Base-by-base conservation (phyloP, 2,113 vertebrate genomes). In the Fregata magnificens region DNA sequence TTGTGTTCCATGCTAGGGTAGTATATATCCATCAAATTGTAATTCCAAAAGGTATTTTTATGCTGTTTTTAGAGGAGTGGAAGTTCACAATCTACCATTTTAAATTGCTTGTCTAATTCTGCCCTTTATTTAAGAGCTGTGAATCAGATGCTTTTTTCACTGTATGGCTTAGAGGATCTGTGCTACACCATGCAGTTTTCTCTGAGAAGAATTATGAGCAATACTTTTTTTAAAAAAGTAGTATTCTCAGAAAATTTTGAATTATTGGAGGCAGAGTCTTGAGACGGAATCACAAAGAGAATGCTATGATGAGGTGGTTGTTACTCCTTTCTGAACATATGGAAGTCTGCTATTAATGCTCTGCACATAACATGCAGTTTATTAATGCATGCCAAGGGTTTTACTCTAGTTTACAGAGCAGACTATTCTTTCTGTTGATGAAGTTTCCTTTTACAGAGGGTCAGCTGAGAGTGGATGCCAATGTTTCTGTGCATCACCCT, bases 401-500 rank as follows among this genome's bases (percentile, higher is more conserved):
- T 91, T 71, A 66, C 45, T 86, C 29, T 36, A 34, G 44, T 78
- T 65, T 90, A 42, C 53, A 38, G n/a, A 77, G 32, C 62, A 86
- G 55, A 40, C 29, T 88, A 22, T 83, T 95, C 56, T 87, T 83
- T 95, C 56, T 87, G 25, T 59, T 97, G 67, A 90, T 92, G n/a
- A 79, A 84, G 26, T 81, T 96, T 97, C 42, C 56, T 86, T 78
- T 97, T 96, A 24, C 95, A 99, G 99, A 99, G 98, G 99, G 99
- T 59, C 99, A 99, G 95, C 96, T 99, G 96, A 99, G 99, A 98
- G 99, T 99, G 74, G 99, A 99, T 62, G 99, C 99, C 97, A 99
- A 99, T 34, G 94, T 99, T 96, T 99, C 99, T 4, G 99, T 99
- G 34, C 99, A 99, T 98, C 98, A 71, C 66, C 98, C 99, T 6